Base-by-base conservation (phyloP, 2,797 vertebrate species). In the Enteromius unitaeniatus region DNA sequence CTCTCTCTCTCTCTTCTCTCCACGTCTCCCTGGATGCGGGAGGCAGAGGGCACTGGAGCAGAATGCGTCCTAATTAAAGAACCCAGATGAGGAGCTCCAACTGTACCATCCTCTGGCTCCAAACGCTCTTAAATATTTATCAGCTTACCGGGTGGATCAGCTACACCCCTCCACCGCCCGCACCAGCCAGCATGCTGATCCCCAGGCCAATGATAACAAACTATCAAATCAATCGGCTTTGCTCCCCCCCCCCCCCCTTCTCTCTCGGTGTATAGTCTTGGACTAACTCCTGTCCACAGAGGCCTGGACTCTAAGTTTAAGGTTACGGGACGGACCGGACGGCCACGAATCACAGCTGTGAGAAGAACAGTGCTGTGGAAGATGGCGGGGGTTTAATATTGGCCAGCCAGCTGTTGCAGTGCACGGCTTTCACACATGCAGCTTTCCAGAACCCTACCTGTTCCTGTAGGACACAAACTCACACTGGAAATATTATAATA, bases 21-120 rank as follows among this genome's bases (percentile, higher is more conserved):
- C 69, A 49, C 47, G 6, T 73, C 86, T 87, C 84, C 70, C 86
- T 70, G 84, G 82, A 86, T 84, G 82, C 78, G 69, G 53, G 74
- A 85, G 73, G 84, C 85, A 87, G 78, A 84, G 88, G 86, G 87
- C 86, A 88, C 85, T 88, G 84, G 85, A 88, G 87, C 90, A 89
- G 86, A 90, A 84, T 89, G 84, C 75, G 73, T 85, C 86, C 86
- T 88, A 90, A 88, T 89, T 88, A 90, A 87, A 87, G 68, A 89
- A 87, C 86, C 84, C 82, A 88, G 82, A 89, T 84, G 86, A 86
- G 85, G 45, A 86, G 84, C 86, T 79, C 75, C 81, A 85, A 88
- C 67, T 81, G 83, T 77, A 80, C 86, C 84, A 83, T 85, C 69
- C 84, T 87, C 84, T 88, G 89, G 84, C 88, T 88, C 79, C 37